Conservation (phyloP, 1,140 invertebrate genomes). For the Hylaeus anthracinus region DNA sequence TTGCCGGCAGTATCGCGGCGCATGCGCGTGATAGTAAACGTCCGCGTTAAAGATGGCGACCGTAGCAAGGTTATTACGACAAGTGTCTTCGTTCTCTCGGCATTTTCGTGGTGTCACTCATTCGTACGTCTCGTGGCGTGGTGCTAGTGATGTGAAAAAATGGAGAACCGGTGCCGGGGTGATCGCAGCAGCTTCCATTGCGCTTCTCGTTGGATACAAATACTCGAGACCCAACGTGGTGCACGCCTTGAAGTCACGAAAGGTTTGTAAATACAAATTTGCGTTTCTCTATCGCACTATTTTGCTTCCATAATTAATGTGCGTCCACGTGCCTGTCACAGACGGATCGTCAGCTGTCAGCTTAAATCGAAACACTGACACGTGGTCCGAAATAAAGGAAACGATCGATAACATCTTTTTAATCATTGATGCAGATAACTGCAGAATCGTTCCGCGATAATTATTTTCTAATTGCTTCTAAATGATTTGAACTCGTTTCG, state of each 20-base stretch:
- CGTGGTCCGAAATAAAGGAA: background rate
- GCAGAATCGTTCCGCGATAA: background rate
- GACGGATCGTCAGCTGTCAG: background rate
- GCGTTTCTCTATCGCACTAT: background rate
- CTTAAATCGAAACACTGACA: background rate
- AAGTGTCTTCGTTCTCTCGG: constrained; percentile 8
- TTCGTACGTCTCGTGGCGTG: constrained; percentile 28
- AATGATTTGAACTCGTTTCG: background rate
- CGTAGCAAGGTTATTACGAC: constrained; percentile 41
- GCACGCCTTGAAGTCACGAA: constrained; percentile 65
- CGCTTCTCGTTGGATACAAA: constrained; percentile 55
- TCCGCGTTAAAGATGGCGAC: constrained; percentile 59
- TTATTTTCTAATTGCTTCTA: background rate
- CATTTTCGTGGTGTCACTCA: constrained; percentile 49
- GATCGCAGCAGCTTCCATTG: constrained; percentile 54
- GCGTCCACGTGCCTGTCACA: background rate
- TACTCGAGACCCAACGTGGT: constrained; percentile 55
- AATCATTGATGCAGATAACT: too few relatives aligned
- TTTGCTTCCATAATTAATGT: background rate
- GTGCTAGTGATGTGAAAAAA: constrained; percentile 11
- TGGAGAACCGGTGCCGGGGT: constrained; percentile 41
- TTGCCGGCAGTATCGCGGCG: background rate
- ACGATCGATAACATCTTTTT: too few relatives aligned
- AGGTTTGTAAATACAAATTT: constrained; percentile 51
- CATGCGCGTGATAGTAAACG: constrained; percentile 31